A percentile compares a stretch with the other conserved stretches of the same genome.
Conservation (phyloP, 2,888 invertebrate species). For the Drosophila helvetica region DNA sequence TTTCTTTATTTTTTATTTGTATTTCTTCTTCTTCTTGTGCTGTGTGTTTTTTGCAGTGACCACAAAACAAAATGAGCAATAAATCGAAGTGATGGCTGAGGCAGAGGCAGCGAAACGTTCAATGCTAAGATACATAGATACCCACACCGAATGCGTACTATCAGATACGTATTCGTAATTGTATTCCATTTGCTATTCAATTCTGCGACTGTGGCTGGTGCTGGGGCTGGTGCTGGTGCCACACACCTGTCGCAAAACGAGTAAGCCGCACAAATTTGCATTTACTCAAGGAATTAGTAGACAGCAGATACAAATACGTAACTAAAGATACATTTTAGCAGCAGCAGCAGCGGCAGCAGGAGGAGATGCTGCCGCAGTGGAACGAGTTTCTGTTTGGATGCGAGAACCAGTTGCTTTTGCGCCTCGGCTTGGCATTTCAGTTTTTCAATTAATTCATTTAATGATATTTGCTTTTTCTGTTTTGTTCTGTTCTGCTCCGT, state of each 20-base stretch:
- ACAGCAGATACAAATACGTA: constrained; percentile 50
- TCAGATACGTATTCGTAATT: constrained; percentile 46
- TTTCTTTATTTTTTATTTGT: constrained; percentile 22
- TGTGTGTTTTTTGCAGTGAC: constrained; percentile 38
- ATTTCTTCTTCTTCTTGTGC: constrained; percentile 12
- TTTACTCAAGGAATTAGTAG: constrained; percentile 62
- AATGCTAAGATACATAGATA: constrained; percentile 41
- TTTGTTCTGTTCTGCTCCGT: constrained; percentile 1
- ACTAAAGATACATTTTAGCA: constrained; percentile 55
- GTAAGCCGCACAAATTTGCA: constrained; percentile 60
- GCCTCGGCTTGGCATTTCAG: constrained; percentile 56
- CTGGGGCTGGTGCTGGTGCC: constrained; percentile 30
- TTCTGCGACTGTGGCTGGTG: constrained; percentile 16
- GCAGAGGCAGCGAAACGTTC: constrained; percentile 42
- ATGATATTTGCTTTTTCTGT: constrained; percentile 40
- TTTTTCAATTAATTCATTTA: constrained; percentile 60
- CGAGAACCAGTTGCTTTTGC: constrained; percentile 72
- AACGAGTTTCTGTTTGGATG: constrained; percentile 54
- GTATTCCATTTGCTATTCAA: constrained; percentile 18
- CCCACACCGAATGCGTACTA: constrained; percentile 41
- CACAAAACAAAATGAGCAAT: constrained; percentile 74
- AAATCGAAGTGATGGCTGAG: constrained; percentile 70
- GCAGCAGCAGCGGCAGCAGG: constrained; percentile 23
- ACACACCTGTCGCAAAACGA: constrained; percentile 65
- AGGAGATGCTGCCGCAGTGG: constrained; percentile 32